Evolutionary conservation across 2,113 vertebrate genomes (phyloP), one percentile per base, ranked within the genome.

Genomic region (Rhinolophus ferrumequinum): DNA sequence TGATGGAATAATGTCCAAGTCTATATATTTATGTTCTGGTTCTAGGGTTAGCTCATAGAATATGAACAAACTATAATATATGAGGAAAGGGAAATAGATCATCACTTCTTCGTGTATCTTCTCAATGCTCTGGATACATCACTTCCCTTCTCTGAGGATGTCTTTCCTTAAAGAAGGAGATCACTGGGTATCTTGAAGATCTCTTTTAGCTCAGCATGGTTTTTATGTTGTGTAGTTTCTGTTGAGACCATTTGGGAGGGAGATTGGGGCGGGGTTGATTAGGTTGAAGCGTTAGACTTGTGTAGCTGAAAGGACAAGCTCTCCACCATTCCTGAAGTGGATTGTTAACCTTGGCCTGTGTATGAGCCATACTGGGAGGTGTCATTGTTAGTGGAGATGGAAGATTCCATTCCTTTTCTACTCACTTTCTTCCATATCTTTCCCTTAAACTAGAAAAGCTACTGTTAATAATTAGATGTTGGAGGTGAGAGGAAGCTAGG

Each of bases 201-300:
- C 56, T 84, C 76, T 86, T 90, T 6, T 52, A 76, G 38, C 26
- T 73, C n/a, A 95, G 76, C 69, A n/a, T 87, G 24, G 18, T 79
- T 93, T 95, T 91, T 67, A 66, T 84, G 30, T 91, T 96, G 30
- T 95, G 2, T 44, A 26, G 60, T 91, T 90, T 88, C 28, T 64
- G 35, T 80, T 84, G 86, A 90, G 69, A 82, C 18, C 18, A 3
- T 86, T 90, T 69, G 62, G 44, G 41, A 89, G 62, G 35, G 41
- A 69, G 12, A 21, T 12, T 41, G 19, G 11, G 33, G 21, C 85
- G 13, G 19, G 13, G 5, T 69, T 84, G 66, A 52, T 70, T 38
- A 84, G 60, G 60, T 35, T 91, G 58, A 76, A 62, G 50, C 41
- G 66, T 85, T 76, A 86, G 60, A 76, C 56, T 28, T 96, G 22